Evolutionary conservation across 30 jellyfish, hydroid and myxozoan species (phyloP).

Genomic region (Calvadosia cruxmelitensis): DNA sequence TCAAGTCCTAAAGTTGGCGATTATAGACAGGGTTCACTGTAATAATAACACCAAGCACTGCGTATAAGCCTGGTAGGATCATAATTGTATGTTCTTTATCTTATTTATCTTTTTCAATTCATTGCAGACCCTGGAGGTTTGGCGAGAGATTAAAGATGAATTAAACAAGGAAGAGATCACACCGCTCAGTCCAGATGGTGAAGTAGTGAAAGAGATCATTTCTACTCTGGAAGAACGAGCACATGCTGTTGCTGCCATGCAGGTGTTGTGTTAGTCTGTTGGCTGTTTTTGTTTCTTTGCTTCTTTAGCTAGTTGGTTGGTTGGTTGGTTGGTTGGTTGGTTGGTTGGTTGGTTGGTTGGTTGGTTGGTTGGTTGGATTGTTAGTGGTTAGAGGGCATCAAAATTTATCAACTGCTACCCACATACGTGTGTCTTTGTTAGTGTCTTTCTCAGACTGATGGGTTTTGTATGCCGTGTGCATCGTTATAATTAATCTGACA

Average conservation of each 20-base stretch:
- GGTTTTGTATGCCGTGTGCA: no score
- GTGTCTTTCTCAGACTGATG: no score
- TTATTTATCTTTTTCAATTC: background rate
- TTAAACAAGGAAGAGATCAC: conserved; percentile 46
- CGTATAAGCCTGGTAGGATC: background rate
- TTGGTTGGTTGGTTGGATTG: no score
- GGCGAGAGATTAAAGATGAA: conserved; percentile 75
- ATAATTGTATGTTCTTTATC: background rate
- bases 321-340: background rate
- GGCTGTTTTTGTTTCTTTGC: background rate
- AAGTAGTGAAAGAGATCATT: conserved; percentile 51
- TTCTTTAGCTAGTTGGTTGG: background rate
- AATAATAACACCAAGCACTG: background rate
- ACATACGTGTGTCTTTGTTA: no score
- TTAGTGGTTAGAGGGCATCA: no score
- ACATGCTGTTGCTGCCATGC: conserved; percentile 47
- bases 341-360: background rate
- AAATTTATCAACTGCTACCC: no score
- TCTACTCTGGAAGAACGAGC: conserved; percentile 54
- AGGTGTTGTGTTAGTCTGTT: conserved; percentile 28
- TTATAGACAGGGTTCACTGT: no score
- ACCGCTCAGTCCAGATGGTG: conserved; percentile 72
- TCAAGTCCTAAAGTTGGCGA: no score
- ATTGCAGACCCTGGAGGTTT: conserved; percentile 78
- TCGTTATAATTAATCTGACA: no score